A percentile compares a stretch with the other conserved stretches of the same genome.
phyloP scores from a whole-genome alignment of 2,113 vertebrate genomes.

The Corythornis vintsioides region DNA sequence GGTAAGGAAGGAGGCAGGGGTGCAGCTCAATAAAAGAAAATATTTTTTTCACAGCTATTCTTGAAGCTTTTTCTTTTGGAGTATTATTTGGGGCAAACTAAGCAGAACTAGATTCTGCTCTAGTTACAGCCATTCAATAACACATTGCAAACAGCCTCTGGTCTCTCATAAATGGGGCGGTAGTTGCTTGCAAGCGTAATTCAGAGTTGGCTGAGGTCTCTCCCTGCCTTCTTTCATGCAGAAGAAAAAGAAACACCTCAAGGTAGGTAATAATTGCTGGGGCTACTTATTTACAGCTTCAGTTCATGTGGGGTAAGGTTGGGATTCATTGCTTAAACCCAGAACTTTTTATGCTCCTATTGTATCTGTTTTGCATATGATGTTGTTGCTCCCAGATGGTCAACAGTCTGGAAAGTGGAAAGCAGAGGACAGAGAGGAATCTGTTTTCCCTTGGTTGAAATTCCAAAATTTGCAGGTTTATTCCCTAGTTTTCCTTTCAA shows the following conservation, averaged over 20 bases:
- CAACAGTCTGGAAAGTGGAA: background rate
- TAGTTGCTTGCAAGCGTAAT: background rate
- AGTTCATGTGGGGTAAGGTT: background rate
- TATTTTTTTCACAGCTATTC: background rate
- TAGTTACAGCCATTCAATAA: background rate
- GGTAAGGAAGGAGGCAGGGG: background rate
- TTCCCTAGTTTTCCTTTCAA: background rate
- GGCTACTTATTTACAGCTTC: background rate
- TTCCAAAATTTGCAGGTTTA: background rate
- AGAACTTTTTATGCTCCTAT: background rate
- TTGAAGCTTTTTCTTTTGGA: background rate
- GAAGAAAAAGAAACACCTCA: background rate
- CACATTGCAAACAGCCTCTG: background rate
- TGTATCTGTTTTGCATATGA: background rate
- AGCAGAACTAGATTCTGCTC: background rate
- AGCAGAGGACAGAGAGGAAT: background rate
- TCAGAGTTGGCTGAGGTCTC: background rate
- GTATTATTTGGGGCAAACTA: background rate
- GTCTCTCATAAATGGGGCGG: background rate
- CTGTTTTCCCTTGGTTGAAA: background rate
- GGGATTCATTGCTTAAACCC: background rate
- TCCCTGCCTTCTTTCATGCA: background rate
- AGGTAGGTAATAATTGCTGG: background rate
- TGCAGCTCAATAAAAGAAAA: background rate
- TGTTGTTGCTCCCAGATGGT: background rate